A percentile compares a stretch with the other conserved stretches of the same genome.
Evolutionary conservation across 2,113 vertebrate species (phyloP).

Genomic region (Eulemur macaco): DNA sequence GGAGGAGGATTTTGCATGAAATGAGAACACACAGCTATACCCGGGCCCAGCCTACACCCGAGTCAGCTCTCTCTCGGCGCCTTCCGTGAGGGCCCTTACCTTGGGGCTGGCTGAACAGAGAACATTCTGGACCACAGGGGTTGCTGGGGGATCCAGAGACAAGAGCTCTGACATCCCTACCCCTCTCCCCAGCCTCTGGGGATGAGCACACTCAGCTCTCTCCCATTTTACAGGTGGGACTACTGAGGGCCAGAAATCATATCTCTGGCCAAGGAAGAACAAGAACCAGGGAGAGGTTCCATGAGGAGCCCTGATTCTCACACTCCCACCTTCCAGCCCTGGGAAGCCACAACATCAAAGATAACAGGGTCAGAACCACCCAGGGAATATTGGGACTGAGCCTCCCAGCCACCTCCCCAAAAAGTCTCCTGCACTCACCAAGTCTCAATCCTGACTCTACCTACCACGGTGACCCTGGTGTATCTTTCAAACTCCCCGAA

Average conservation of each 20-base stretch:
- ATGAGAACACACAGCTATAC: accelerated
- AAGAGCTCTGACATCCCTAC: neutral
- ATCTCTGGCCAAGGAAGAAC: neutral
- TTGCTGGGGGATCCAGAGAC: neutral
- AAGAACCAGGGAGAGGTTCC: neutral
- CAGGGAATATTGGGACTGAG: neutral
- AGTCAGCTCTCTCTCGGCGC: neutral
- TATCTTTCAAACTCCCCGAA: neutral
- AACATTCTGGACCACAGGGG: too few species aligned
- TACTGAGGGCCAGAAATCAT: neutral
- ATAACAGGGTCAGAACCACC: neutral
- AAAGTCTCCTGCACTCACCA: neutral
- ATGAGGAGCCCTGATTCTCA: too few species aligned
- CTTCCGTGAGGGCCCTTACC: neutral
- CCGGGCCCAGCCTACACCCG: accelerated
- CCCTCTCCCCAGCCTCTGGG: neutral
- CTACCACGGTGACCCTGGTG: neutral
- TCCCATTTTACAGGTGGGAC: neutral
- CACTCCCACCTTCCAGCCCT: neutral
- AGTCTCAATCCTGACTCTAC: neutral
- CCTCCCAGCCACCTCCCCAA: too few species aligned
- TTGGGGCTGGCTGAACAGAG: neutral
- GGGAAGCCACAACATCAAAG: neutral
- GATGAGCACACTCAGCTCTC: neutral
- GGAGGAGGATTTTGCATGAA: accelerated